Evolutionary conservation across 2,888 invertebrate genomes (phyloP).

Genomic region (Tinea trinotella): DNA sequence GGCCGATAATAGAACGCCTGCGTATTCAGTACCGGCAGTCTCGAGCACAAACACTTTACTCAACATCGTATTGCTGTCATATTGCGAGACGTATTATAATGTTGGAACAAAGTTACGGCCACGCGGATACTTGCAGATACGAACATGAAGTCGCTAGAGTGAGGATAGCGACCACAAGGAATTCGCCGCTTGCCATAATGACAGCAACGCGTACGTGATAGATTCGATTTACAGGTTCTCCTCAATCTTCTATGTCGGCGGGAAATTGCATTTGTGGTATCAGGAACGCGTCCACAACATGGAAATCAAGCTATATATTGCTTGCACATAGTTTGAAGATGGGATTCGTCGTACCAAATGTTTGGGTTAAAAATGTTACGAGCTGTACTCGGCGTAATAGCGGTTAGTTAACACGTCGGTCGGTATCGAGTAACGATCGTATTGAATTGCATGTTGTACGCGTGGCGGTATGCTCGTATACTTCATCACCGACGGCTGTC

Average conservation of each 20-base stretch:
- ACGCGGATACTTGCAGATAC: not conserved
- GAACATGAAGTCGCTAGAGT: constrained; percentile 24
- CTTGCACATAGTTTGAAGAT: constrained; percentile 2
- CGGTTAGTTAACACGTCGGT: constrained; percentile 27
- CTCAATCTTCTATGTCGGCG: constrained; percentile 47
- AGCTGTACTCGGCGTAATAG: constrained; percentile 28
- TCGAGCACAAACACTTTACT: not conserved
- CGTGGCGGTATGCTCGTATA: not conserved
- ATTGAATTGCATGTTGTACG: constrained; percentile 11
- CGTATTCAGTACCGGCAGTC: not conserved
- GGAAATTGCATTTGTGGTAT: constrained; percentile 61
- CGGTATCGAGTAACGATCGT: constrained; percentile 19
- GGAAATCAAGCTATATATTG: constrained; percentile 32
- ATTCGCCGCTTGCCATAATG: constrained; percentile 50
- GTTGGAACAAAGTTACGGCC: constrained; percentile 3
- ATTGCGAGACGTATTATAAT: constrained; percentile 10
- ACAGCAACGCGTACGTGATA: constrained; percentile 56
- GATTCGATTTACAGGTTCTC: constrained; percentile 65
- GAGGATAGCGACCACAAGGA: constrained; percentile 52
- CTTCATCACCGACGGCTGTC: constrained; percentile 9
- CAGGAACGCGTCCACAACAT: constrained; percentile 40
- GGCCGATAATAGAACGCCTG: constrained; percentile 14
- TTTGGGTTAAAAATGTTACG: constrained; percentile 32
- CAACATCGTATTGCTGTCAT: constrained; percentile 13
- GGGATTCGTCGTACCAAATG: constrained; percentile 27